Percentiles rank a stretch among this genome's conserved stretches.
Evolutionary conservation across 2,888 invertebrate genomes (phyloP).

Genomic region (Leptopilina myrica): DNA sequence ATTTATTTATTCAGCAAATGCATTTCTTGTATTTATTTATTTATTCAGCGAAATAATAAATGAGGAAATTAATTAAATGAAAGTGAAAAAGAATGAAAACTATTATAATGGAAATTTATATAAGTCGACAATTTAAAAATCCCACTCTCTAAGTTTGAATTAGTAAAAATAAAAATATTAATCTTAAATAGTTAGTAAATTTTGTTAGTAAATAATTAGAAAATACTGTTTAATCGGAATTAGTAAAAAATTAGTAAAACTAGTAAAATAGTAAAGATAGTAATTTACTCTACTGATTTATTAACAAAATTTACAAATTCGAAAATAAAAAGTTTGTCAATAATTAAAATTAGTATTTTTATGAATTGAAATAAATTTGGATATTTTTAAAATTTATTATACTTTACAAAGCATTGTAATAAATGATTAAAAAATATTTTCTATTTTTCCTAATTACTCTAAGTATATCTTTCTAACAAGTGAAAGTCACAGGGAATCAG

Average conservation of each 20-base stretch:
- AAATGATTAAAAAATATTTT: constrained; percentile 28
- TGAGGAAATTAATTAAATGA: not conserved
- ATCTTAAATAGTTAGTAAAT: too few species aligned
- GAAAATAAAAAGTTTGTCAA: too few species aligned
- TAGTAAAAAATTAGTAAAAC: too few species aligned
- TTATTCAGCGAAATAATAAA: not conserved
- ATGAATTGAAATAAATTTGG: not conserved
- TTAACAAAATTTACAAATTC: too few species aligned
- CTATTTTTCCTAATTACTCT: constrained; percentile 33
- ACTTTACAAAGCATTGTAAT: constrained; percentile 19
- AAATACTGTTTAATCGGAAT: too few species aligned
- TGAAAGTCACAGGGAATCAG: constrained; percentile 31
- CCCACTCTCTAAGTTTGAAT: too few species aligned
- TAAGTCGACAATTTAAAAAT: not conserved
- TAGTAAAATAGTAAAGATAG: too few species aligned
- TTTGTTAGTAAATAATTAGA: too few species aligned
- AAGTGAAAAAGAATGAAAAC: not conserved
- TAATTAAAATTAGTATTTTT: too few species aligned
- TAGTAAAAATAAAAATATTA: too few species aligned
- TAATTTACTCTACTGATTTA: too few species aligned
- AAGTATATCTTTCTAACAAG: constrained; percentile 18
- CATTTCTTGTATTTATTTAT: not conserved
- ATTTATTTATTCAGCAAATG: not conserved
- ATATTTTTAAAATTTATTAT: constrained; percentile 3
- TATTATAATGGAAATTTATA: not conserved